phyloP scores from a whole-genome alignment of 2,888 invertebrate genomes.

The Hydrotaea cyrtoneurina region DNA sequence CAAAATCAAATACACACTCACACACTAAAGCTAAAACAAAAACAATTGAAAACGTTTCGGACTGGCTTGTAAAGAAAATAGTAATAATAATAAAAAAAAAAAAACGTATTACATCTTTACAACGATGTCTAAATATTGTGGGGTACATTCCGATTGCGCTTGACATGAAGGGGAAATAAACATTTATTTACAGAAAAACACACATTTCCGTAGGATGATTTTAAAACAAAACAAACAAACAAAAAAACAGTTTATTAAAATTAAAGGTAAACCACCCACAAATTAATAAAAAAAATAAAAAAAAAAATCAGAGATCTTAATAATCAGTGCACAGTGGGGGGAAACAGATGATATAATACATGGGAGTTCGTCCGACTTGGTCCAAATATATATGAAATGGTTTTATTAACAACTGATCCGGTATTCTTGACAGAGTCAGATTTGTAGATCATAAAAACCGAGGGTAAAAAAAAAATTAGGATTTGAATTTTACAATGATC shows the following conservation, averaged over 20 bases:
- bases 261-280: conserved; percentile 28
- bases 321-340: conserved; percentile 5
- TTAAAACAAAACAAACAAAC: not conserved
- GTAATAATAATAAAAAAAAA: not conserved
- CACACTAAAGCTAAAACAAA: not conserved
- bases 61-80: not conserved
- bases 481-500: no score
- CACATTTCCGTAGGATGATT: conserved; percentile 42
- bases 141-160: not conserved
- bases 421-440: no score
- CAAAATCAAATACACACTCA: not conserved
- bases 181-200: conserved; percentile 22
- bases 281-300: not conserved
- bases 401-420: no score
- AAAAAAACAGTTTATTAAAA: not conserved
- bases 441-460: no score
- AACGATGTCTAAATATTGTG: not conserved
- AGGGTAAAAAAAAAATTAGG: no score
- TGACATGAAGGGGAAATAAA: conserved; percentile 20
- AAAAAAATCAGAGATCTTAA: not conserved
- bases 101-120: conserved; percentile 1
- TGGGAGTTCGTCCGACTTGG: no score
- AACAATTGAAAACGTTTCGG: not conserved
- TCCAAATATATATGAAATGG: no score
- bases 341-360: no score